A percentile compares a stretch with the other conserved stretches of the same genome.
These are phyloP conservation scores for Aethina tumida DNA, from an alignment of 1,140 invertebrate species.

Conservation along the genomic window DNA sequence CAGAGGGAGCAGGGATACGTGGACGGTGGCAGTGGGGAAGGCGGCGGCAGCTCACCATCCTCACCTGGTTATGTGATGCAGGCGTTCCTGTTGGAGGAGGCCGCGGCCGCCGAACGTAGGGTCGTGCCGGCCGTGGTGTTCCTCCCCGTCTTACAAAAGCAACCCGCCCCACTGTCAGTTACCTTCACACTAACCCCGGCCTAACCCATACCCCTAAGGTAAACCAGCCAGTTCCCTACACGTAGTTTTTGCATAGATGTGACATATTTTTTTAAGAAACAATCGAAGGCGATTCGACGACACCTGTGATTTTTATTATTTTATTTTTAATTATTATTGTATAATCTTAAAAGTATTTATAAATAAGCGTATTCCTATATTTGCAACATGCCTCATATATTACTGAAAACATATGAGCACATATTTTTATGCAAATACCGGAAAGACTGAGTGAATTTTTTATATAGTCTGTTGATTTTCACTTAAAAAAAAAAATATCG, in stretches of 20 bases:
- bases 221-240: slow-evolving; percentile 18
- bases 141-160: slow-evolving; percentile 77
- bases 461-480: slow-evolving; percentile 38
- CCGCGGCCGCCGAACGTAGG: slow-evolving; percentile 30
- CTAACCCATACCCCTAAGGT: slow-evolving; percentile 41
- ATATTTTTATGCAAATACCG: slow-evolving; percentile 39
- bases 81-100: slow-evolving; percentile 70
- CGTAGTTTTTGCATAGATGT: slow-evolving; percentile 25
- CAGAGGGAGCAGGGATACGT: slow-evolving; percentile 10
- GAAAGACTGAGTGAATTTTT: slow-evolving; percentile 39
- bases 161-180: slow-evolving; percentile 69
- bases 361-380: slow-evolving; percentile 38
- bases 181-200: slow-evolving; percentile 88
- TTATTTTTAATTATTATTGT: slow-evolving; percentile 33
- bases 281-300: slow-evolving; percentile 35
- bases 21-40: too few species aligned
- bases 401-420: slow-evolving; percentile 34
- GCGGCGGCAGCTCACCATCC: slow-evolving; percentile 12
- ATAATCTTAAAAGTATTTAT: slow-evolving; percentile 32
- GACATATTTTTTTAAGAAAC: slow-evolving; percentile 34
- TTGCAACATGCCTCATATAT: slow-evolving; percentile 36
- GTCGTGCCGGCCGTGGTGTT: slow-evolving; percentile 85
- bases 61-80: slow-evolving; percentile 55
- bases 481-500: slow-evolving; percentile 34
- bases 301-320: slow-evolving; percentile 39